A percentile compares a stretch with the other conserved stretches of the same genome.
Evolutionary conservation across 2,888 invertebrate species (phyloP).

Genomic region (Xestia rhomboidea): DNA sequence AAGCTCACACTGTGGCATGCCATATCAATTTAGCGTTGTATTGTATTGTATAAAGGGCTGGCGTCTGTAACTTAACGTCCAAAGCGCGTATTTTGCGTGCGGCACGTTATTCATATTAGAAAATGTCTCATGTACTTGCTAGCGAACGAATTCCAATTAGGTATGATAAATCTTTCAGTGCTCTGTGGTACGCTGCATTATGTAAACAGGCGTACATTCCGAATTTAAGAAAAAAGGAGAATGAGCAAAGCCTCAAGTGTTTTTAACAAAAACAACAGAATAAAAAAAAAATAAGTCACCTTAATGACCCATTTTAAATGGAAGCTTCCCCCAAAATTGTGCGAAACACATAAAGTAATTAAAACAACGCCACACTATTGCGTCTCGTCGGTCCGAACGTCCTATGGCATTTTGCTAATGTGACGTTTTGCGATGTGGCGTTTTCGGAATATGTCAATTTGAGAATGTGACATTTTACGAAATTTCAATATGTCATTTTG

Average conservation of each 20-base stretch:
- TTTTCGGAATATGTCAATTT: too few relatives aligned
- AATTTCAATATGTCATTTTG: too few relatives aligned
- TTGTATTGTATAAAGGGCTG: too few relatives aligned
- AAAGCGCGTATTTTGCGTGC: too few relatives aligned
- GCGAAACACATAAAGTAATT: slow-evolving; percentile 26
- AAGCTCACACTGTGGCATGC: background rate
- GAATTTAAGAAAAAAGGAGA: background rate
- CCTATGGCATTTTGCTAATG: too few relatives aligned
- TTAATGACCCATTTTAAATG: background rate
- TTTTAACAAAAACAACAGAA: background rate
- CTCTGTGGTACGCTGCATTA: background rate
- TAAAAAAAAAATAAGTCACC: background rate
- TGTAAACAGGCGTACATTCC: background rate
- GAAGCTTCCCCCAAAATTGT: background rate
- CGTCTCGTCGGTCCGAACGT: background rate
- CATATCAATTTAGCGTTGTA: background rate
- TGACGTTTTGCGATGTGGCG: too few relatives aligned
- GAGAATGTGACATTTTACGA: too few relatives aligned
- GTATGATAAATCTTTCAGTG: background rate
- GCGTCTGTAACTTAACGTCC: too few relatives aligned
- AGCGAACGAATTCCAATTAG: background rate
- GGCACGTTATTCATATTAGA: background rate
- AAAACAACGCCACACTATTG: slow-evolving; percentile 18
- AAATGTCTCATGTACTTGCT: background rate
- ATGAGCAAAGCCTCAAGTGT: background rate